A percentile compares a stretch with the other conserved stretches of the same genome.
Conservation (phyloP, 2,113 vertebrate genomes). For the Aptenodytes patagonicus region DNA sequence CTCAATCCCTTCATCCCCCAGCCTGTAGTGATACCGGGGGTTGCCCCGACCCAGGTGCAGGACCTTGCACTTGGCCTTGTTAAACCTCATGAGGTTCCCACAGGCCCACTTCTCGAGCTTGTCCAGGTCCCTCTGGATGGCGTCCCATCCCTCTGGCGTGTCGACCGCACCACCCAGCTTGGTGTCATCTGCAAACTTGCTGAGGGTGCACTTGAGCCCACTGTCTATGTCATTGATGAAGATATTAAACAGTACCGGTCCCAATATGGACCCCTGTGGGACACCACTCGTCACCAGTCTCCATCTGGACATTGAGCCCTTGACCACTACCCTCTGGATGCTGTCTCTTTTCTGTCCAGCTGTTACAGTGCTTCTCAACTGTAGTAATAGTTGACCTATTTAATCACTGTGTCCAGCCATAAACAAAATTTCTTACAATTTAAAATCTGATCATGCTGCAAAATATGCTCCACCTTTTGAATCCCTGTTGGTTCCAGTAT, state of each 20-base stretch:
- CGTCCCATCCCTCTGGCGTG: background rate
- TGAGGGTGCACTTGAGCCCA: background rate
- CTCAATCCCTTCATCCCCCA: no score
- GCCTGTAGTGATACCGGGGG: no score
- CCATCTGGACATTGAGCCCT: background rate
- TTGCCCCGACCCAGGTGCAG: no score
- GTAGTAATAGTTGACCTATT: background rate
- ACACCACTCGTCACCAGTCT: background rate
- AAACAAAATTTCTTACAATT: background rate
- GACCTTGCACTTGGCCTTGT: no score
- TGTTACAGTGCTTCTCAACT: background rate
- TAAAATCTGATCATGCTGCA: background rate
- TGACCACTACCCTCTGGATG: background rate
- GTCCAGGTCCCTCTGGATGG: no score
- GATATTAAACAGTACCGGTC: background rate
- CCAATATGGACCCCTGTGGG: fast-evolving
- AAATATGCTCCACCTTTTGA: background rate
- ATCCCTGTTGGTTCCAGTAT: background rate
- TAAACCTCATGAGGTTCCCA: no score
- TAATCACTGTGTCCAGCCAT: background rate
- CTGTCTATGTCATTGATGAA: background rate
- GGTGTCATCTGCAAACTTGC: background rate
- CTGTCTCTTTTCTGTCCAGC: background rate
- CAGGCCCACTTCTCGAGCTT: no score
- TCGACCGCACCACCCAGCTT: background rate